Conservation (phyloP, 1,140 invertebrate genomes). For the Zophobas atratus region DNA sequence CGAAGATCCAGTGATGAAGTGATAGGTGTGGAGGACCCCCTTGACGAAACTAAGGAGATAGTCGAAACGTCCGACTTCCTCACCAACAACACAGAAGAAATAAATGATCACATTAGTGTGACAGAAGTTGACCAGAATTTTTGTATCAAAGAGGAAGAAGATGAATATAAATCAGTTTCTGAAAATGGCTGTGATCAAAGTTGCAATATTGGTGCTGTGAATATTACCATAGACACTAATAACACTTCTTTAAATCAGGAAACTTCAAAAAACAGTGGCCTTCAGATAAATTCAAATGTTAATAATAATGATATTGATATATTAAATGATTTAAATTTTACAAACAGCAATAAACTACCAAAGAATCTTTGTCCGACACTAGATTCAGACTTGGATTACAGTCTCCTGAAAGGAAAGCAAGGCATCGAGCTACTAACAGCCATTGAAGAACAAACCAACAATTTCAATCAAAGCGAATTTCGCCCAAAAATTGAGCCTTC, state of each 20-base stretch:
- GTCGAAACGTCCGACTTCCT: constrained; percentile 31
- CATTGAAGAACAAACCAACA: constrained; percentile 64
- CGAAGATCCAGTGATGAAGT: constrained; percentile 5
- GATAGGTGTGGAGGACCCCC: constrained; percentile 3
- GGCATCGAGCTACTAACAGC: constrained; percentile 62
- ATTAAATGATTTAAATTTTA: constrained; percentile 24
- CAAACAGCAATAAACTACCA: constrained; percentile 46
- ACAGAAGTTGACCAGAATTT: constrained; percentile 49
- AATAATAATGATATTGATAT: constrained; percentile 42
- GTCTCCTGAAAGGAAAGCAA: constrained; percentile 61
- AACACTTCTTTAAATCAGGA: constrained; percentile 50
- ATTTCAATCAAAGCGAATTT: constrained; percentile 56
- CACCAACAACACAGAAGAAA: constrained; percentile 21
- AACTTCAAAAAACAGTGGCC: constrained; percentile 49
- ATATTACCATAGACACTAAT: constrained; percentile 52
- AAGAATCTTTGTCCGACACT: constrained; percentile 57
- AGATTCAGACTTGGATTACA: constrained; percentile 58
- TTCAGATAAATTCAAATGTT: constrained; percentile 49
- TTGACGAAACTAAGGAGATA: constrained; percentile 11
- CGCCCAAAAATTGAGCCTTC: constrained; percentile 54
- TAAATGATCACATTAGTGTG: constrained; percentile 38
- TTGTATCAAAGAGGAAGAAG: constrained; percentile 30
- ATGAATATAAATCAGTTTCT: constrained; percentile 51
- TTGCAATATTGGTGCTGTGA: constrained; percentile 58
- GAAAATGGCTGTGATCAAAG: constrained; percentile 58